phyloP scores from a whole-genome alignment of 2,113 vertebrate genomes.

The Nycticebus coucang region DNA sequence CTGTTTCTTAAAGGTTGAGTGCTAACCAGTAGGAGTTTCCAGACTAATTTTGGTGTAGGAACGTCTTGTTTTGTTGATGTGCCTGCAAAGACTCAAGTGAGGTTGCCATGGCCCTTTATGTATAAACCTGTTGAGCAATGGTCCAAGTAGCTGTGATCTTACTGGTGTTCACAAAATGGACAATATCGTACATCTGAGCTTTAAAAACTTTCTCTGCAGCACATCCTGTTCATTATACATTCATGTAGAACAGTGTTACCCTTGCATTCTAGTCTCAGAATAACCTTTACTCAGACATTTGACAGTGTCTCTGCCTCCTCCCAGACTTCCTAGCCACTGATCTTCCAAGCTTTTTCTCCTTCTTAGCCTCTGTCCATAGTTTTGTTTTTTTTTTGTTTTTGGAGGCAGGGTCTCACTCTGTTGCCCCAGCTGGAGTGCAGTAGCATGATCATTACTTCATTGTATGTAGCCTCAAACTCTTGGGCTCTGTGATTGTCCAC shows the following conservation, averaged over 20 bases:
- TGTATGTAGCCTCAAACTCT: background rate
- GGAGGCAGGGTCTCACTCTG: background rate
- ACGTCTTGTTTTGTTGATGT: background rate
- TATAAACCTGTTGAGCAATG: background rate
- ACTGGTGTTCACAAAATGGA: background rate
- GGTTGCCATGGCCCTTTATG: background rate
- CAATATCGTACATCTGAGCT: background rate
- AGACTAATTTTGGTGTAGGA: background rate
- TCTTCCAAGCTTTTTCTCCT: too few species aligned
- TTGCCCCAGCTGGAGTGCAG: background rate
- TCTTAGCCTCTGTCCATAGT: too few species aligned
- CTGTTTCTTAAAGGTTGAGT: background rate
- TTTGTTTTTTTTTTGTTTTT: background rate
- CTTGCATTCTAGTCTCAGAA: background rate
- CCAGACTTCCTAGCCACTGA: too few species aligned
- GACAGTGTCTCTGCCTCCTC: too few species aligned
- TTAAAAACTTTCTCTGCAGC: background rate
- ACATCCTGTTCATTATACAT: background rate
- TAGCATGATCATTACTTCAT: background rate
- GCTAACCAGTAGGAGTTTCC: background rate
- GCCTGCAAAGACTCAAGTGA: background rate
- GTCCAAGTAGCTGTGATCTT: background rate
- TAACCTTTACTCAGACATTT: background rate
- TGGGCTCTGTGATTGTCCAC: background rate
- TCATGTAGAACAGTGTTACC: background rate